Evolutionary conservation across 2,113 vertebrate species (phyloP).

Genomic region (Mirza zaza): DNA sequence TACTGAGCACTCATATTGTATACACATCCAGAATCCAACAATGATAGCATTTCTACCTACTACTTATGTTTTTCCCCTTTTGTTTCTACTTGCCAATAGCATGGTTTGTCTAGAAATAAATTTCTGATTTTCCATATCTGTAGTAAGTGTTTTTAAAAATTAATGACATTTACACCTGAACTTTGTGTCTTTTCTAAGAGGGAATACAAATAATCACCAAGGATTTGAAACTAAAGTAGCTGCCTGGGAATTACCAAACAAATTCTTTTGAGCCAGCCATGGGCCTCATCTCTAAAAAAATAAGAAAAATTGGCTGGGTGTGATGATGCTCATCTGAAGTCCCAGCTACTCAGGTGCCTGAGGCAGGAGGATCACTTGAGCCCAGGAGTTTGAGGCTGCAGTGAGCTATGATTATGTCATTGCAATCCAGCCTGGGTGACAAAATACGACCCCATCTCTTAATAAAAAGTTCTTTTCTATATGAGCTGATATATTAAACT

Average conservation of each 20-base stretch:
- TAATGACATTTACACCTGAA: background rate
- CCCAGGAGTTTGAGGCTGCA: too few relatives aligned
- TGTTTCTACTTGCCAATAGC: background rate
- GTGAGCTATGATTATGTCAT: too few relatives aligned
- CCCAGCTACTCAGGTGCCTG: too few relatives aligned
- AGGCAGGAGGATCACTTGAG: too few relatives aligned
- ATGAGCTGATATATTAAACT: slow-evolving; percentile 18
- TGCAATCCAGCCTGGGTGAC: too few relatives aligned
- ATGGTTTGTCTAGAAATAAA: background rate
- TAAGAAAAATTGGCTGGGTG: too few relatives aligned
- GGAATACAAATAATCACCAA: background rate
- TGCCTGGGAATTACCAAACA: background rate
- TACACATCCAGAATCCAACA: background rate
- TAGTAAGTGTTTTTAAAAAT: background rate
- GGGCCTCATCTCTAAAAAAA: too few relatives aligned
- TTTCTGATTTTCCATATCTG: background rate
- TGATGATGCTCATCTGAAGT: too few relatives aligned
- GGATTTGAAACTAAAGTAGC: background rate
- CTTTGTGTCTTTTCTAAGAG: slow-evolving; percentile 1
- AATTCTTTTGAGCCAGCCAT: background rate
- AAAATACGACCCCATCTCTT: too few relatives aligned
- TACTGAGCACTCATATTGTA: background rate
- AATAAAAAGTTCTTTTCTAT: background rate
- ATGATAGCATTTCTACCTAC: background rate
- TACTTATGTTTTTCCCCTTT: background rate